These are phyloP conservation scores for Malthinus seriepunctatus DNA, from an alignment of 2,888 invertebrate genomes.

Conservation along the genomic window DNA sequence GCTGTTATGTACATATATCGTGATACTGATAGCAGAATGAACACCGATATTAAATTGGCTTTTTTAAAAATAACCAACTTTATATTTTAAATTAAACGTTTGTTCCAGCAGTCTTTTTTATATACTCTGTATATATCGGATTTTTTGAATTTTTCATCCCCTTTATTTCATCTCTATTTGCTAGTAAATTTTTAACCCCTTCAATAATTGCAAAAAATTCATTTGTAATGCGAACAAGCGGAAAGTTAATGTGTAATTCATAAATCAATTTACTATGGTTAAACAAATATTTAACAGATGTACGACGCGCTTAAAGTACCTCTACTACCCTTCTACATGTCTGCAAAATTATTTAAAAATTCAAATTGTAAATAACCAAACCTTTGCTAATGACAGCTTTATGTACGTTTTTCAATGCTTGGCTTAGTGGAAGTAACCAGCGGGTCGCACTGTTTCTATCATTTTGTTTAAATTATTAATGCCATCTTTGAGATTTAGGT, in stretches of 20 bases:
- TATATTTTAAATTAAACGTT: constrained; percentile 5
- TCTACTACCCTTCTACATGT: constrained; percentile 6
- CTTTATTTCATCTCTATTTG: too few relatives aligned
- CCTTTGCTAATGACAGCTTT: constrained; percentile 16
- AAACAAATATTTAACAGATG: constrained; percentile 27
- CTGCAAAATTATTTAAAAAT: constrained; percentile 26
- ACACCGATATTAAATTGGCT: constrained; percentile 25
- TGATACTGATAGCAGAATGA: constrained; percentile 46
- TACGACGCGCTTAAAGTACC: constrained; percentile 3
- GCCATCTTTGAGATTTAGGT: too few relatives aligned
- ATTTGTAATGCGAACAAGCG: constrained; percentile 5
- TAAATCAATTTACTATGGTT: constrained; percentile 24
- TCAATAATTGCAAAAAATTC: background rate
- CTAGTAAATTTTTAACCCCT: too few relatives aligned
- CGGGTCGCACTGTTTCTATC: too few relatives aligned
- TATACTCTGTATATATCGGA: too few relatives aligned
- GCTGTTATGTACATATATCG: constrained; percentile 49
- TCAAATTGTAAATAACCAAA: constrained; percentile 21
- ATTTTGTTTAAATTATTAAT: too few relatives aligned
- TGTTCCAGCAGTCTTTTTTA: background rate
- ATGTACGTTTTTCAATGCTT: constrained; percentile 11
- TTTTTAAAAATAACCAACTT: constrained; percentile 4
- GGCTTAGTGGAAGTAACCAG: constrained; percentile 1
- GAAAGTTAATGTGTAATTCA: constrained; percentile 17
- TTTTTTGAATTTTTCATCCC: too few relatives aligned